Conservation (phyloP, 2,113 vertebrate species). For the Anser cygnoides region DNA sequence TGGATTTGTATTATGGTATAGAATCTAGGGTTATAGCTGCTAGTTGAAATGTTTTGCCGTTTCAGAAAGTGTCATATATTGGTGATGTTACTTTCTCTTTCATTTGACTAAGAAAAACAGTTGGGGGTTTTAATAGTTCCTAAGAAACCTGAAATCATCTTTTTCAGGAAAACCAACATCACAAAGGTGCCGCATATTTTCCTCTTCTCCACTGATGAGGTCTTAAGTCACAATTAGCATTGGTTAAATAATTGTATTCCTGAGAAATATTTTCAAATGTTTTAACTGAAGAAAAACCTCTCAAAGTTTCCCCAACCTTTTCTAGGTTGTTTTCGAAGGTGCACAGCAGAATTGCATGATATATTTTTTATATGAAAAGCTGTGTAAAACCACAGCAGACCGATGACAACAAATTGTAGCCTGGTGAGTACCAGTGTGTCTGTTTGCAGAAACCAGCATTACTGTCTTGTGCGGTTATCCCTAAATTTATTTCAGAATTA, state of each 20-base stretch:
- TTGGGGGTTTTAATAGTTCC: neutral
- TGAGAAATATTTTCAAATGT: neutral
- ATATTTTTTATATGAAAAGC: neutral
- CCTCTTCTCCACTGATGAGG: neutral
- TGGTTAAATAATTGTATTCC: neutral
- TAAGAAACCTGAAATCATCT: neutral
- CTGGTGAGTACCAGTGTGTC: rapidly evolving
- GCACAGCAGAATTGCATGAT: neutral
- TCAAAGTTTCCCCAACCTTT: neutral
- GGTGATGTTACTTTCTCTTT: neutral
- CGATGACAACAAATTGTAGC: neutral
- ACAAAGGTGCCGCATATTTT: neutral
- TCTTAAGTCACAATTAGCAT: neutral
- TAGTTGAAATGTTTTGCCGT: constrained; percentile 9
- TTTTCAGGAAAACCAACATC: neutral
- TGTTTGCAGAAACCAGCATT: neutral
- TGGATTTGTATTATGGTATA: constrained; percentile 75
- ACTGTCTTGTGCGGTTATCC: neutral
- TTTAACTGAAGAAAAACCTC: neutral
- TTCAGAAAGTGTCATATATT: neutral
- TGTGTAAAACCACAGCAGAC: neutral
- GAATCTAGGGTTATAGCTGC: constrained; percentile 25
- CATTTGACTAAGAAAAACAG: neutral
- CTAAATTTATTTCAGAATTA: neutral
- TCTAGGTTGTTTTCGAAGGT: neutral